Base-by-base conservation (phyloP, 2,888 invertebrate genomes). In the Andrena minutula region DNA sequence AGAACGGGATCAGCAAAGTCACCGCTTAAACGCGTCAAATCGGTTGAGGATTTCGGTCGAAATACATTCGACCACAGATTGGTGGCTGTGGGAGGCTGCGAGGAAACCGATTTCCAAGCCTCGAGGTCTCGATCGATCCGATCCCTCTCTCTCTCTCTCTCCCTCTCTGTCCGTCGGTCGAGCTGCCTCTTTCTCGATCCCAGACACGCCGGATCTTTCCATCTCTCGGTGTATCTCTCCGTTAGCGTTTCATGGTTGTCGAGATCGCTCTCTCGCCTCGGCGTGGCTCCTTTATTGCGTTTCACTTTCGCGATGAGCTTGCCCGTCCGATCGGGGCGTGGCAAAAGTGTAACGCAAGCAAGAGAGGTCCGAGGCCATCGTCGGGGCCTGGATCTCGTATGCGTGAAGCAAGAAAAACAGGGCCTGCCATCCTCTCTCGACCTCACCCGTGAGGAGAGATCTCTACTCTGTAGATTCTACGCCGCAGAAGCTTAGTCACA, bases 241-340 rank as follows among this genome's bases (percentile, higher is more conserved):
- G 80, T 79, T 72, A 73, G 68, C 63, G 80, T 69, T 80, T 69
- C 80, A 72, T 78, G 85, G 83, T 79, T 74, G 79, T 79, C 56
- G 79, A 79, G 83, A 64, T 70, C 69, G 69, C 80, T 77, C 84
- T 86, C 86, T 86, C 81, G 85, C 75, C 74, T 66, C 78, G 86
- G 87, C 86, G 90, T 91, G 91, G 92, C 91, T 92, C 89, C 91
- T 92, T 92, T 92, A 91, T 92, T 92, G 93, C 93, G 93, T 93
- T 93, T 93, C 93, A 94, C 94, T 94, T 94, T 94, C 93, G 93
- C 93, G 93, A 94, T 93, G 93, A 93, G 93, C 91, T 91, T 89
- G 90, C 89, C 90, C 89, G 90, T 88, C 84, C 82, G 81, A 91
- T 92, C 90, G 89, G 93, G 93, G 92, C 93, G 92, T 93, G 93